Evolutionary conservation across 2,888 invertebrate species (phyloP).

Genomic region (Netelia inedita): DNA sequence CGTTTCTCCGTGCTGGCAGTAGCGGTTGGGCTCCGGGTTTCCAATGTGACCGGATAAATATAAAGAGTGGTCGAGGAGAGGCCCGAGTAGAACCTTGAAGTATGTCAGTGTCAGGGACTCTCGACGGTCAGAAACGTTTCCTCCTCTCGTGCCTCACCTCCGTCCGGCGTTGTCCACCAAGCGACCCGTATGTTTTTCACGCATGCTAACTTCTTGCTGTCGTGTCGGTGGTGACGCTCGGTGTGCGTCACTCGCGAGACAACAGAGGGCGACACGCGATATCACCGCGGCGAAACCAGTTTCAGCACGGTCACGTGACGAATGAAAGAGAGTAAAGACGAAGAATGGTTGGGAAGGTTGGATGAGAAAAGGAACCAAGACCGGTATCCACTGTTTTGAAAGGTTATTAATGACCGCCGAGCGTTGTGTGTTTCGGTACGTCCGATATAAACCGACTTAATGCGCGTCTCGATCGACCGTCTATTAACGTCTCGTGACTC

Average conservation of each 20-base stretch:
- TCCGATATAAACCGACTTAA: slow-evolving; percentile 39
- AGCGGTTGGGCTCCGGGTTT: slow-evolving; percentile 25
- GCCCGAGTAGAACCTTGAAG: slow-evolving; percentile 78
- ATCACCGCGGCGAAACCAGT: slow-evolving; percentile 56
- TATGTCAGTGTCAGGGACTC: slow-evolving; percentile 83
- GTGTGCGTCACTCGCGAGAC: slow-evolving; percentile 54
- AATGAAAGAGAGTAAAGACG: neutral
- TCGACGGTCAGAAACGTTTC: slow-evolving; percentile 68
- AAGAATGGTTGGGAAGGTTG: neutral
- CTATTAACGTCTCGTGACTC: neutral
- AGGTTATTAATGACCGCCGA: slow-evolving; percentile 77
- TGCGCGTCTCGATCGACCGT: slow-evolving; percentile 6
- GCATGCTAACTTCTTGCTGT: neutral
- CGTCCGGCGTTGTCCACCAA: slow-evolving; percentile 51
- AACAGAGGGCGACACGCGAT: slow-evolving; percentile 55
- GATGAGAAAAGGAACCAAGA: neutral
- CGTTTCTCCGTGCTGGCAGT: slow-evolving; percentile 43
- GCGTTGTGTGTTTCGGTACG: slow-evolving; percentile 58
- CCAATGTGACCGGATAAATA: slow-evolving; percentile 12
- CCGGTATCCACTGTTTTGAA: slow-evolving; percentile 73
- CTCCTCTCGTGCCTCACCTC: slow-evolving; percentile 77
- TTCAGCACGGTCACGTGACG: slow-evolving; percentile 41
- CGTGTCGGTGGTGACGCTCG: neutral
- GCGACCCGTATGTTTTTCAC: slow-evolving; percentile 68
- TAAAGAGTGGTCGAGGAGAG: slow-evolving; percentile 59